Evolutionary conservation across 2,113 vertebrate species (phyloP).

Genomic region (Eudyptes chrysolophus): DNA sequence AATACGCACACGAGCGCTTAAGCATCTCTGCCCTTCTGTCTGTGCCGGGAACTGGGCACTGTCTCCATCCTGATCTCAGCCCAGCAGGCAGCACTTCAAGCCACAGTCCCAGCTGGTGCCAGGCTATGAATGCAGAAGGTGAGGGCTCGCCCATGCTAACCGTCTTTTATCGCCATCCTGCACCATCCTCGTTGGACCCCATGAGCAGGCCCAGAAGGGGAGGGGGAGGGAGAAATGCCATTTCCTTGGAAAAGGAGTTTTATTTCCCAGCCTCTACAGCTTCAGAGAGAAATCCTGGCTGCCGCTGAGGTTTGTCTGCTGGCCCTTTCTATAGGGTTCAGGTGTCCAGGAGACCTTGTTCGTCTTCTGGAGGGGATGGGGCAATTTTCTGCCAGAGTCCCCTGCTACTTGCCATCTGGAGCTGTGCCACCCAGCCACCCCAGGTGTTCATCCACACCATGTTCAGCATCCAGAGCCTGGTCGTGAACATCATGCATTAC

Average conservation of each 20-base stretch:
- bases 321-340: background rate
- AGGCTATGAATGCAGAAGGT: background rate
- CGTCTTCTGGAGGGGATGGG: background rate
- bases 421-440: background rate
- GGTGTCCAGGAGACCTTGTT: background rate
- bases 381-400: background rate
- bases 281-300: background rate
- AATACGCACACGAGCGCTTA: accelerated
- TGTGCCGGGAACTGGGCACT: background rate
- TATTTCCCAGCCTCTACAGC: background rate
- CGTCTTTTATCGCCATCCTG: background rate
- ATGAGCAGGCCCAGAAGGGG: background rate
- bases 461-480: background rate
- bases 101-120: background rate
- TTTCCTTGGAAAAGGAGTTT: background rate
- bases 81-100: background rate
- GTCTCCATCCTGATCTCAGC: background rate
- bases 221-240: background rate
- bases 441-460: accelerated
- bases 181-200: background rate
- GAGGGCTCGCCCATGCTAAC: background rate
- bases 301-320: background rate
- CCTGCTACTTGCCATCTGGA: background rate
- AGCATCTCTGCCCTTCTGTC: background rate
- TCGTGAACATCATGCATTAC: background rate